These are phyloP conservation scores for Drosophila serrata DNA, from an alignment of 1,140 invertebrate genomes.

Conservation along the genomic window DNA sequence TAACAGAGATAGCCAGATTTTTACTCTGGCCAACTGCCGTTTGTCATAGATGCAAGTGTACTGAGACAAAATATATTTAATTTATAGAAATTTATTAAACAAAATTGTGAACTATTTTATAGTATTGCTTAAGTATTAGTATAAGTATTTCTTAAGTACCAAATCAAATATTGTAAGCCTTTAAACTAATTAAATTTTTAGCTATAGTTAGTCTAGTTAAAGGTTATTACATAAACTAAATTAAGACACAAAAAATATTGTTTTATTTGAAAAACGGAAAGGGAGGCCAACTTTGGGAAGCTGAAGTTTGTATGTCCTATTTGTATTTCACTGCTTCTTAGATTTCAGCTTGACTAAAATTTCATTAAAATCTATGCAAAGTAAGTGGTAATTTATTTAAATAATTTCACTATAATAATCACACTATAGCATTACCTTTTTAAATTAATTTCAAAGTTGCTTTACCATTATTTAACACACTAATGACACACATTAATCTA, in stretches of 20 bases:
- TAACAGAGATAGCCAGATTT: conserved; percentile 49
- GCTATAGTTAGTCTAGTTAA: too few relatives aligned
- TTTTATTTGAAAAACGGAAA: neutral
- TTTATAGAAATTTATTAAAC: neutral
- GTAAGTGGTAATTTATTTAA: neutral
- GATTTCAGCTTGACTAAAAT: too few relatives aligned
- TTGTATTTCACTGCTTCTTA: too few relatives aligned
- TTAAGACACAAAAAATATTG: too few relatives aligned
- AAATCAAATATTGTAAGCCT: too few relatives aligned
- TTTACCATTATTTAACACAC: neutral
- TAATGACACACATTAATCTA: conserved; percentile 2
- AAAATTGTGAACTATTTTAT: too few relatives aligned
- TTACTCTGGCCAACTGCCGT: conserved; percentile 38
- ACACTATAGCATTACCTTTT: neutral
- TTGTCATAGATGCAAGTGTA: conserved; percentile 63
- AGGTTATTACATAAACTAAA: too few relatives aligned
- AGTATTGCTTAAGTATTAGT: too few relatives aligned
- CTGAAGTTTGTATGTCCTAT: too few relatives aligned
- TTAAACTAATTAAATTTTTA: too few relatives aligned
- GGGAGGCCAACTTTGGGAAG: too few relatives aligned
- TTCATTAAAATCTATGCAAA: rapidly evolving
- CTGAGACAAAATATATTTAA: neutral
- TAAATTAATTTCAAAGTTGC: neutral
- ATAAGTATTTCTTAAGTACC: neutral
- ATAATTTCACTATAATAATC: neutral